phyloP scores from a whole-genome alignment of 2,888 invertebrate genomes.

The Sphinx pinastri region DNA sequence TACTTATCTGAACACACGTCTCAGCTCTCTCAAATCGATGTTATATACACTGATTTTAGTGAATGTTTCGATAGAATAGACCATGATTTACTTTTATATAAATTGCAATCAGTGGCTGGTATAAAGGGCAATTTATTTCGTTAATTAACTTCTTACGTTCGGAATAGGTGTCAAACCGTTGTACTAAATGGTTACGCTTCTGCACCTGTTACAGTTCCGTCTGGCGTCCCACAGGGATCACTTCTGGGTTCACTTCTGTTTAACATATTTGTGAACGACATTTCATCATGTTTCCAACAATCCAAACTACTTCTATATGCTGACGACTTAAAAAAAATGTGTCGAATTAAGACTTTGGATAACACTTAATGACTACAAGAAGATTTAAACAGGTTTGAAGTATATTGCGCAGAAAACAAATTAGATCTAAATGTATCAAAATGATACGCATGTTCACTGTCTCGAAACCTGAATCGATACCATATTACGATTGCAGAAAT shows the following conservation, averaged over 20 bases:
- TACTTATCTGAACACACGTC: conserved; percentile 23
- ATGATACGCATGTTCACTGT: neutral
- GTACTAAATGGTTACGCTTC: neutral
- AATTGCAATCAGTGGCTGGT: neutral
- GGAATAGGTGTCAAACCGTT: no score
- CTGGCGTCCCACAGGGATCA: neutral
- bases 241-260: neutral
- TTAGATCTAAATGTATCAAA: neutral
- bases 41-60: conserved; percentile 28
- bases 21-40: conserved; percentile 21
- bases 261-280: neutral
- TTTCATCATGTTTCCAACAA: neutral
- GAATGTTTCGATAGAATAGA: conserved; percentile 26
- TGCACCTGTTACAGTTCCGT: neutral
- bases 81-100: neutral
- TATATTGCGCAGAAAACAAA: neutral
- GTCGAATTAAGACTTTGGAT: neutral
- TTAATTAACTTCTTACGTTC: no score
- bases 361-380: neutral
- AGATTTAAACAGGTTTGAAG: neutral
- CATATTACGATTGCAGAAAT: no score
- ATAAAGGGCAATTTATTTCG: conserved; percentile 17
- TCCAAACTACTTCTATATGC: conserved; percentile 4
- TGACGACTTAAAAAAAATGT: neutral
- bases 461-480: neutral